Conservation (phyloP, 92 coral and sea anemone species). For the Palythoa caribaeorum region DNA sequence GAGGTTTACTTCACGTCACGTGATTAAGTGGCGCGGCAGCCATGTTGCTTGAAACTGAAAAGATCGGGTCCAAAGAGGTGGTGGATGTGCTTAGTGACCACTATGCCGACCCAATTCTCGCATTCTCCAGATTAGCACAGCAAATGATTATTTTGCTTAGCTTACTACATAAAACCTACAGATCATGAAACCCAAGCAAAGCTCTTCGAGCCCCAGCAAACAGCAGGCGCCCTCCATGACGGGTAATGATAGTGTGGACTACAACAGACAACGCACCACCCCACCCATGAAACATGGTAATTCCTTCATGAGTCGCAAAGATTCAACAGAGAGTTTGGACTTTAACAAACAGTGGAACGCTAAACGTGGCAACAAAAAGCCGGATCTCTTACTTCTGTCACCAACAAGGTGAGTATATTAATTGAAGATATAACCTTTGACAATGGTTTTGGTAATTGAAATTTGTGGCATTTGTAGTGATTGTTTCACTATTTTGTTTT, state of each 20-base stretch:
- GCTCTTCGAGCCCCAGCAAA: neutral
- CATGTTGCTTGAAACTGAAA: no score
- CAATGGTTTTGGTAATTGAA: neutral
- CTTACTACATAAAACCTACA: neutral
- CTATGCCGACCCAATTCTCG: no score
- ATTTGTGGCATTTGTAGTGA: neutral
- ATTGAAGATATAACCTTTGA: no score
- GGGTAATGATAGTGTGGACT: constrained; percentile 15
- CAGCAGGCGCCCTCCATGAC: neutral
- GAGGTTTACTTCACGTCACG: no score
- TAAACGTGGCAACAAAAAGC: constrained; percentile 21
- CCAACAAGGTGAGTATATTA: constrained; percentile 6
- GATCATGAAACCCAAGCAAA: constrained; percentile 28
- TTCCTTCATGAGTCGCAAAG: neutral
- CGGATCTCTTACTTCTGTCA: constrained; percentile 42
- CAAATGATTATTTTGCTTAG: neutral
- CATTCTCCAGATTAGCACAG: neutral
- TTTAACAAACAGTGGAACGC: constrained; percentile 32
- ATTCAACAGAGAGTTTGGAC: constrained; percentile 26
- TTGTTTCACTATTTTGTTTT: no score
- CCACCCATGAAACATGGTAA: constrained; percentile 34
- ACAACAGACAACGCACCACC: constrained; percentile 18
- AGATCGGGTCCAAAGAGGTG: no score
- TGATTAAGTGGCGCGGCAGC: no score
- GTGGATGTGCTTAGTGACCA: no score